Conservation (phyloP, 2,797 vertebrate genomes). For the Scarus forsteni region DNA sequence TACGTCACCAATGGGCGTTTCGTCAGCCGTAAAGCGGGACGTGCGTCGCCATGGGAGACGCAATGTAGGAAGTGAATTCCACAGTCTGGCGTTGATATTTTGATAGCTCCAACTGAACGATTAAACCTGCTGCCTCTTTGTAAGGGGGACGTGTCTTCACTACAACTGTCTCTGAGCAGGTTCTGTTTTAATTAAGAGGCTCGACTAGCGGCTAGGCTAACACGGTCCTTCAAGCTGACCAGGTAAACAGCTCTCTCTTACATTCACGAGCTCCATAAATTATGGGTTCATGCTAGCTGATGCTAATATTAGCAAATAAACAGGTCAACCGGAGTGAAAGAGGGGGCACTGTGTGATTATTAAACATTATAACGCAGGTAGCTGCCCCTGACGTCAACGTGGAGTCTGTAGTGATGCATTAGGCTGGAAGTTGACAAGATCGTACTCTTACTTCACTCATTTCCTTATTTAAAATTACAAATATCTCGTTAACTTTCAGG, state of each 20-base stretch:
- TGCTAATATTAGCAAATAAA: slow-evolving; percentile 24
- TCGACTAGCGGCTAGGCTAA: not conserved
- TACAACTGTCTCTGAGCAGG: not conserved
- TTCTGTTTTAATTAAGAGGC: not conserved
- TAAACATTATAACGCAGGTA: not conserved
- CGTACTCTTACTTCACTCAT: not conserved
- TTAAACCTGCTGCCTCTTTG: not conserved
- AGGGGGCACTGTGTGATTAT: not conserved
- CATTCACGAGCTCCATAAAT: not conserved
- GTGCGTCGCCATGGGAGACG: slow-evolving; percentile 77
- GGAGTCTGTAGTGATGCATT: not conserved
- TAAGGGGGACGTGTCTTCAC: not conserved
- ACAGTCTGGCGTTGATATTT: slow-evolving; percentile 51
- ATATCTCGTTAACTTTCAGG: not conserved
- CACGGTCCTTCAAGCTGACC: slow-evolving; percentile 13
- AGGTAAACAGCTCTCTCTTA: slow-evolving; percentile 46
- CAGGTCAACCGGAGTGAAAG: slow-evolving; percentile 6
- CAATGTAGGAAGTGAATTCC: slow-evolving; percentile 81
- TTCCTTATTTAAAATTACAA: fast-evolving
- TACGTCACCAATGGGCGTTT: slow-evolving; percentile 65
- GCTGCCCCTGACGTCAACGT: not conserved
- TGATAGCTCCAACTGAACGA: slow-evolving; percentile 31
- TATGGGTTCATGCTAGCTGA: slow-evolving; percentile 18
- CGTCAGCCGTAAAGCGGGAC: slow-evolving; percentile 79
- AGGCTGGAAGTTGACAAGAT: not conserved